Evolutionary conservation across 2,113 vertebrate genomes (phyloP).

Genomic region (Micronisus gabar): DNA sequence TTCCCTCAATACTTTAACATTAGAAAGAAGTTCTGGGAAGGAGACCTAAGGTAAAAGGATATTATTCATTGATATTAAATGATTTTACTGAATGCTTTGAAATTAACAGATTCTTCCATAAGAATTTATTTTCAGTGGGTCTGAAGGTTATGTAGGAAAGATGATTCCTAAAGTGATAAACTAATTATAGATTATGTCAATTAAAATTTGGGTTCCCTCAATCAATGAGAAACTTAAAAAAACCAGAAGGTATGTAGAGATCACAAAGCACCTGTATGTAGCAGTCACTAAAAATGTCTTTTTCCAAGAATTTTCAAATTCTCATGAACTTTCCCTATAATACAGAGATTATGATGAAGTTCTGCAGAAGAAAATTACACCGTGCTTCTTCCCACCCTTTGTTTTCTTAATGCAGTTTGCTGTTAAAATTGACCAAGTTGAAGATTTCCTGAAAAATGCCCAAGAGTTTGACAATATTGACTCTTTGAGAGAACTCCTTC

Average conservation of each 20-base stretch:
- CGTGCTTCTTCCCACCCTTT: not conserved
- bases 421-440: slow-evolving; percentile 81
- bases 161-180: not conserved
- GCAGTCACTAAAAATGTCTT: not conserved
- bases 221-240: not conserved
- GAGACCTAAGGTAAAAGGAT: not conserved
- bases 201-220: not conserved
- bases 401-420: slow-evolving; percentile 79
- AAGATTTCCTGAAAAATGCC: slow-evolving; percentile 75
- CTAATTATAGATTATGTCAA: not conserved
- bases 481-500: slow-evolving; percentile 67
- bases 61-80: not conserved
- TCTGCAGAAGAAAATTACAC: not conserved
- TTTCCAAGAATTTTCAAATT: not conserved
- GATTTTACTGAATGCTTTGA: not conserved
- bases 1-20: not conserved
- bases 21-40: not conserved
- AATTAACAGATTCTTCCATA: not conserved
- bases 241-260: not conserved
- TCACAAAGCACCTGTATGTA: not conserved
- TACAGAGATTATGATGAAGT: not conserved
- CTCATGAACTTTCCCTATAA: not conserved
- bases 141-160: not conserved
- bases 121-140: not conserved
- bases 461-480: slow-evolving; percentile 68